A percentile compares a stretch with the other conserved stretches of the same genome.
These are phyloP conservation scores for Daphoenositta chrysoptera DNA, from an alignment of 2,113 vertebrate genomes.

Conservation along the genomic window DNA sequence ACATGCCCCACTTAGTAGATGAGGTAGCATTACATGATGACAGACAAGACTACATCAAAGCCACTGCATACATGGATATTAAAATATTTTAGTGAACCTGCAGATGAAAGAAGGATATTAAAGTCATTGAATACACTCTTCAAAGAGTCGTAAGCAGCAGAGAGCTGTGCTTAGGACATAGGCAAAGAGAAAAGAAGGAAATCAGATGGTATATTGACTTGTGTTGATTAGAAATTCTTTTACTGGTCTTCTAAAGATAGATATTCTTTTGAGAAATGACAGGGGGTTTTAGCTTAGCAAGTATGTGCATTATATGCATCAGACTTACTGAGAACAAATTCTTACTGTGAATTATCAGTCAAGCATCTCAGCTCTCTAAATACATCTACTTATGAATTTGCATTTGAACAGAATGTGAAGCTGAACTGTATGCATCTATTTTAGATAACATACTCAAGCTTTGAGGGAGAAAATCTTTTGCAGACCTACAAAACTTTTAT, in stretches of 20 bases:
- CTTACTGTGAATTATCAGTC: slow-evolving; percentile 29
- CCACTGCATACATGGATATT: not conserved
- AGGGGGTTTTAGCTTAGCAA: not conserved
- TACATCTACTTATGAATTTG: not conserved
- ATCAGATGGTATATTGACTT: slow-evolving; percentile 12
- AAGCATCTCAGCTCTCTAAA: slow-evolving; percentile 4
- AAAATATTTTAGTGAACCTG: not conserved
- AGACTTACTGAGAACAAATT: slow-evolving; percentile 4
- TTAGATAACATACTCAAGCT: not conserved
- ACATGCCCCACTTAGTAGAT: not conserved
- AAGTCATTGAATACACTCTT: not conserved
- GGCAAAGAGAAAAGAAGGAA: not conserved
- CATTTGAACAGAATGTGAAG: slow-evolving; percentile 25
- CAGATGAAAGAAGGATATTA: slow-evolving; percentile 12
- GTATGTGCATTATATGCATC: not conserved
- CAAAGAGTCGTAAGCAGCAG: not conserved
- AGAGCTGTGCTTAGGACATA: not conserved
- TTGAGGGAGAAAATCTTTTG: not conserved
- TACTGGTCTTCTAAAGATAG: slow-evolving; percentile 24
- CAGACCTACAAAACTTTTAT: not conserved
- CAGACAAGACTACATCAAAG: not conserved
- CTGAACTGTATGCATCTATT: not conserved
- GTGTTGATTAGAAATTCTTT: slow-evolving; percentile 28
- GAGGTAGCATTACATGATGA: not conserved
- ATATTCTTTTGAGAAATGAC: not conserved